Evolutionary conservation across 2,113 vertebrate species (phyloP).

Genomic region (Forbesichthys papilliferus): DNA sequence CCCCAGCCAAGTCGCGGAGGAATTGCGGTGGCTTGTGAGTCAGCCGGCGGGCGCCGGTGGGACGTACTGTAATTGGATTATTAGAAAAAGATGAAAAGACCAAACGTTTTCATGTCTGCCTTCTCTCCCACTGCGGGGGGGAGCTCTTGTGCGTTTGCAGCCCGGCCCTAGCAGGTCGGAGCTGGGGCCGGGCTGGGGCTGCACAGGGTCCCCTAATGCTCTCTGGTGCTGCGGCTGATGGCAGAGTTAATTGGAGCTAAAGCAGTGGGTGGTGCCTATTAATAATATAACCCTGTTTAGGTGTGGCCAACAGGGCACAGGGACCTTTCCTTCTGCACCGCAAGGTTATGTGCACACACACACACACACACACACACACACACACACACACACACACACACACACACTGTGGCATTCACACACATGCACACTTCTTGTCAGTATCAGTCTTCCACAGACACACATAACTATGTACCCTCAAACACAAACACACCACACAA

Average conservation of each 20-base stretch:
- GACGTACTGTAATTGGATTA: constrained; percentile 39
- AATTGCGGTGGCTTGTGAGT: constrained; percentile 16
- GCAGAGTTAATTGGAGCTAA: constrained; percentile 61
- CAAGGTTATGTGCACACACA: constrained; percentile 43
- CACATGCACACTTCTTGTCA: background rate
- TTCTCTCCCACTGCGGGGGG: constrained; percentile 36
- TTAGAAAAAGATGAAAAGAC: constrained; percentile 63
- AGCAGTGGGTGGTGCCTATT: constrained; percentile 59
- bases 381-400: constrained; percentile 1
- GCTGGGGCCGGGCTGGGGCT: constrained; percentile 12
- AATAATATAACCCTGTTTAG: constrained; percentile 55
- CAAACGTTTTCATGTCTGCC: constrained; percentile 37
- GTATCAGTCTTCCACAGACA: background rate
- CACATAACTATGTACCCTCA: background rate
- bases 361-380: background rate
- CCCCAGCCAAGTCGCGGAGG: background rate
- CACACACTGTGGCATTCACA: background rate
- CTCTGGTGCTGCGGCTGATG: constrained; percentile 16
- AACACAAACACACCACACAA: background rate
- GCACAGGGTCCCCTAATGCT: constrained; percentile 17
- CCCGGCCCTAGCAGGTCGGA: background rate
- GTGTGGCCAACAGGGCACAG: constrained; percentile 47
- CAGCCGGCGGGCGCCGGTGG: constrained; percentile 18
- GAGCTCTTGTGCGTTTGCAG: constrained; percentile 13
- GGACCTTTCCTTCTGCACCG: constrained; percentile 50